phyloP scores from a whole-genome alignment of 2,888 invertebrate species.

The Melanostoma mellinum region DNA sequence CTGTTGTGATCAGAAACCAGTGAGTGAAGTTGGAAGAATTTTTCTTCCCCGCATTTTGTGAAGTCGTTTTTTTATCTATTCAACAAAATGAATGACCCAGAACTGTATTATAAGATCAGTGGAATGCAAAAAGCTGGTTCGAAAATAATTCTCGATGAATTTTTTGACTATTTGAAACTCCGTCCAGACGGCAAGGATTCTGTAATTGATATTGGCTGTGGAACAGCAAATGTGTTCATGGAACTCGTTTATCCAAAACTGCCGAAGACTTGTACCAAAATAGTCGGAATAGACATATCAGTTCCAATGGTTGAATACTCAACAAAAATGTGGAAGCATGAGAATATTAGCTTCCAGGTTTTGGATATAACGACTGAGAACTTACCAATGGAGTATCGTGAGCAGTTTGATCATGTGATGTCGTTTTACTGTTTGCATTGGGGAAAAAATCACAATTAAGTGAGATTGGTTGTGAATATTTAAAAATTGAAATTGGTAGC shows the following conservation, averaged over 20 bases:
- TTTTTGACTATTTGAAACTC: conserved; percentile 83
- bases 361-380: conserved; percentile 84
- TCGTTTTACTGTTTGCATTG: conserved; percentile 92
- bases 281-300: conserved; percentile 88
- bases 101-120: not conserved
- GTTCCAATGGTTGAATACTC: conserved; percentile 88
- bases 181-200: conserved; percentile 82
- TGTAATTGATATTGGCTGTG: conserved; percentile 89
- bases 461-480: no score
- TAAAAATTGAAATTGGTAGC: no score
- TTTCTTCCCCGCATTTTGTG: no score
- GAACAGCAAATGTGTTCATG: conserved; percentile 87
- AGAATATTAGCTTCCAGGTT: conserved; percentile 80
- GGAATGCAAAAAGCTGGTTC: not conserved
- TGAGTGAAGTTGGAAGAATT: no score
- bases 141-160: not conserved
- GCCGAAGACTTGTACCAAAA: conserved; percentile 83
- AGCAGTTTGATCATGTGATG: conserved; percentile 86
- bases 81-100: not conserved
- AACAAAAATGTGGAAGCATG: conserved; percentile 81
- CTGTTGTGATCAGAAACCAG: no score
- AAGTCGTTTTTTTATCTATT: no score
- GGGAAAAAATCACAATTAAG: conserved; percentile 88
- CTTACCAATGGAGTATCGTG: conserved; percentile 82
- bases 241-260: conserved; percentile 86